Conservation (phyloP, 1,140 invertebrate species). For the Cydia strobilella region DNA sequence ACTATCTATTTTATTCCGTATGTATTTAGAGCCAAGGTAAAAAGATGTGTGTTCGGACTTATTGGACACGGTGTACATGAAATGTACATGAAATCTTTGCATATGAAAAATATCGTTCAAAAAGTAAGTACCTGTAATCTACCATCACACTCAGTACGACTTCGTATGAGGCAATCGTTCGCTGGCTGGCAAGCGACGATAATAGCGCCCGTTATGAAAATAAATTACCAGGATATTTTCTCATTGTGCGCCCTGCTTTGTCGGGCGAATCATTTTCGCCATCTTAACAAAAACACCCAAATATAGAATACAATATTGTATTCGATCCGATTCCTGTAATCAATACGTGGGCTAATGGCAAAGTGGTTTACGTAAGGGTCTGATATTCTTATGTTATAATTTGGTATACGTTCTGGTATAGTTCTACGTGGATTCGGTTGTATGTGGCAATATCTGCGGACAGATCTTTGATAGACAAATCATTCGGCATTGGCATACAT, state of each 20-base stretch:
- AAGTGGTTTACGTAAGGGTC: constrained; percentile 1
- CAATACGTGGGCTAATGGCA: constrained; percentile 21
- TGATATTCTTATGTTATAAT: not conserved
- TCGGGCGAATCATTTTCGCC: constrained; percentile 12
- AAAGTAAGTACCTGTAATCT: not conserved
- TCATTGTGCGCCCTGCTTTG: not conserved
- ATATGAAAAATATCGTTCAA: not conserved
- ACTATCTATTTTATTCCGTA: too few species aligned
- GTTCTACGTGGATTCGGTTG: too few species aligned
- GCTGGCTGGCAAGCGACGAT: not conserved
- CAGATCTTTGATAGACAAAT: too few species aligned
- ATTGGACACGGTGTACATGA: too few species aligned
- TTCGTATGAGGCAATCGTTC: not conserved
- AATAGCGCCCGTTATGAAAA: constrained; percentile 34
- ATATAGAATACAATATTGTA: constrained; percentile 10
- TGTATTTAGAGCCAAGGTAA: too few species aligned
- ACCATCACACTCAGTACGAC: not conserved
- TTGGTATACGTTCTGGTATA: too few species aligned
- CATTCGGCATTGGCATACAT: too few species aligned
- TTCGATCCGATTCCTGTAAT: constrained; percentile 16
- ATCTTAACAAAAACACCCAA: constrained; percentile 15
- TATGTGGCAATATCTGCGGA: too few species aligned
- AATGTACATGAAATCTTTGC: too few species aligned
- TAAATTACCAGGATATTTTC: constrained; percentile 36
- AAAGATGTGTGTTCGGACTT: too few species aligned